Base-by-base conservation (phyloP, 1,140 invertebrate genomes). In the Cherax destructor region DNA sequence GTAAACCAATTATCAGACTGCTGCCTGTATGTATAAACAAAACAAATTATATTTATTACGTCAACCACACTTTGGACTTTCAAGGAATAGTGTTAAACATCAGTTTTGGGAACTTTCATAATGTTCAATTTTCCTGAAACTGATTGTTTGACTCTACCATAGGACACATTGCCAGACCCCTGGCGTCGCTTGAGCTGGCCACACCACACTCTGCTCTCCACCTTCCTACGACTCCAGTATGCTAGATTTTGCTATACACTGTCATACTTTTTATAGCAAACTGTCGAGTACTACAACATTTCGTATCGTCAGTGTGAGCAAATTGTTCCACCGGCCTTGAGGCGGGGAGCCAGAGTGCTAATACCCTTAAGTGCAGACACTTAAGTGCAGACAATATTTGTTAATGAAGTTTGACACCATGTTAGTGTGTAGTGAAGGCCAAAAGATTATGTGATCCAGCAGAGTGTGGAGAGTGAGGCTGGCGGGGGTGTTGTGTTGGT, bases 101-200 rank as follows among this genome's bases (percentile, higher is more conserved):
- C 24, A 41, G 59, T 83, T 65, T 83, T 16, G 18, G 59, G 61
- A 65, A 83, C 18, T 69, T 65, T 47, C 61, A 21, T 83, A 69
- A 47, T 69, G 59, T 83, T 83, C 59, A 83, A 49, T n/a, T 69
- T 65, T 69, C 81, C 16, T 65, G 81, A 83, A 61, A 69, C 59
- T 83, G 30, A 69, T 69, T 83, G 81, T 83, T 83, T 61, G 24
- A 69, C 59, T 83, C 47, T 18, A 65, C 69, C 21, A 74, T 69
- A 59, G 56, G 56, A 59, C 56, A 59, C 56, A 59, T 69, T 69
- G 13, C 65, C 69, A 24, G 5, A 74, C 24, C 21, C 69, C n/a
- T 7, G 16, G 24, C 69, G 6, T 30, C 24, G 24, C 21, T 6
- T 30, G n/a, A 74, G n/a, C 69, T 74, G n/a, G 7, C 69, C 69